Percentiles rank a stretch among this genome's conserved stretches.
phyloP scores from a whole-genome alignment of 2,113 vertebrate genomes.

The Genyomyrus donnyi region DNA sequence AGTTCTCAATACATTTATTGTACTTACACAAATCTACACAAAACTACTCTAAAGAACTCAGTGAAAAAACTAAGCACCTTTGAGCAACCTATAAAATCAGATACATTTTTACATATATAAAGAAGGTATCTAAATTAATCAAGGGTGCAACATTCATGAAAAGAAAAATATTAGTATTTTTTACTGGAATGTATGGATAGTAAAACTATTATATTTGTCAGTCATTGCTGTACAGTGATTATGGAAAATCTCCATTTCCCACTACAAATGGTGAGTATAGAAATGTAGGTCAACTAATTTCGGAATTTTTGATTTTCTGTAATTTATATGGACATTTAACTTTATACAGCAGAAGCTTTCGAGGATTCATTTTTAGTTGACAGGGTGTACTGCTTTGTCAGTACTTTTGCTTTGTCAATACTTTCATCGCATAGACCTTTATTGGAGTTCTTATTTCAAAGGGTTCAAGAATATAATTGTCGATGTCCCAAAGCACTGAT shows the following conservation, averaged over 20 bases:
- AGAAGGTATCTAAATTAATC: neutral
- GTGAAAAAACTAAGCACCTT: neutral
- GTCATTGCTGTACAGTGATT: neutral
- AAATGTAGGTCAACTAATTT: neutral
- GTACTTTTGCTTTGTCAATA: neutral
- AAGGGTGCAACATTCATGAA: neutral
- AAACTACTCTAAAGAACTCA: neutral
- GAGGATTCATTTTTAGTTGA: neutral
- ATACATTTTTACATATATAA: no score
- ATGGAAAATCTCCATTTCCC: neutral
- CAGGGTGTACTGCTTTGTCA: neutral
- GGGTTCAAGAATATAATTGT: neutral
- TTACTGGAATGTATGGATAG: neutral
- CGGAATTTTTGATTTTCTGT: neutral
- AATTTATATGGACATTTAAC: neutral
- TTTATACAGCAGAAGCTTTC: neutral
- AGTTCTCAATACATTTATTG: neutral
- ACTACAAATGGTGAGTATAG: neutral
- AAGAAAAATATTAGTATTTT: neutral
- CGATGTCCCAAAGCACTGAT: neutral
- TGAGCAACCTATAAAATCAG: neutral
- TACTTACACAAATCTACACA: neutral
- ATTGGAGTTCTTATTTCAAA: neutral
- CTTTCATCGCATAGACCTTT: neutral
- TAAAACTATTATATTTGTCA: neutral